These are phyloP conservation scores for Drosophila setifemur DNA, from an alignment of 1,140 invertebrate genomes.

Conservation along the genomic window DNA sequence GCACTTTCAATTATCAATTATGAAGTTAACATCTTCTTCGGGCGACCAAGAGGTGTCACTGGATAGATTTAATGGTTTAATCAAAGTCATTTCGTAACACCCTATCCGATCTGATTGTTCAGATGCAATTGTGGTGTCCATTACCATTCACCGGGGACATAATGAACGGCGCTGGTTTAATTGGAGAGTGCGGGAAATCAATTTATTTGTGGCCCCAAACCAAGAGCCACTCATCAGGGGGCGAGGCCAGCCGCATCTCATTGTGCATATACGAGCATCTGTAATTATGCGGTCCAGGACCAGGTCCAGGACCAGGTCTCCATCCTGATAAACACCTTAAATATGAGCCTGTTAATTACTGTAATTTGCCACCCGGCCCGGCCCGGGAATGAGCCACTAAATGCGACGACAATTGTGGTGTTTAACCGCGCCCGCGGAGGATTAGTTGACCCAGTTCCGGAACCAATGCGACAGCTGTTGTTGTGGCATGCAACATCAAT, in stretches of 20 bases:
- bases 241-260: conserved; percentile 24
- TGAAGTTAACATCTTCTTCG: conserved; percentile 76
- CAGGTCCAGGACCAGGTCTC: too few species aligned
- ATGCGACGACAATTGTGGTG: conserved; percentile 56
- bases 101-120: neutral
- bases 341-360: conserved; percentile 63
- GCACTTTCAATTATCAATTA: conserved; percentile 76
- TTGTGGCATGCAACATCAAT: conserved; percentile 58
- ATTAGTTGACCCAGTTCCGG: conserved; percentile 71
- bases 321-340: conserved; percentile 67
- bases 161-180: conserved; percentile 49
- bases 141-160: neutral
- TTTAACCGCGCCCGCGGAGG: conserved; percentile 38
- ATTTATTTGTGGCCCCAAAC: conserved; percentile 58
- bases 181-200: conserved; percentile 52
- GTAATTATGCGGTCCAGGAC: conserved; percentile 43
- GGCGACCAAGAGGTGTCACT: conserved; percentile 42
- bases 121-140: conserved; percentile 3
- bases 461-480: conserved; percentile 36
- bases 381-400: conserved; percentile 39
- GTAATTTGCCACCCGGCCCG: conserved; percentile 52
- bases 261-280: conserved; percentile 34
- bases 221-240: conserved; percentile 62
- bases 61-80: conserved; percentile 68
- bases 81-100: conserved; percentile 1